These are phyloP conservation scores for Carabus problematicus DNA, from an alignment of 2,888 invertebrate genomes.

Conservation along the genomic window DNA sequence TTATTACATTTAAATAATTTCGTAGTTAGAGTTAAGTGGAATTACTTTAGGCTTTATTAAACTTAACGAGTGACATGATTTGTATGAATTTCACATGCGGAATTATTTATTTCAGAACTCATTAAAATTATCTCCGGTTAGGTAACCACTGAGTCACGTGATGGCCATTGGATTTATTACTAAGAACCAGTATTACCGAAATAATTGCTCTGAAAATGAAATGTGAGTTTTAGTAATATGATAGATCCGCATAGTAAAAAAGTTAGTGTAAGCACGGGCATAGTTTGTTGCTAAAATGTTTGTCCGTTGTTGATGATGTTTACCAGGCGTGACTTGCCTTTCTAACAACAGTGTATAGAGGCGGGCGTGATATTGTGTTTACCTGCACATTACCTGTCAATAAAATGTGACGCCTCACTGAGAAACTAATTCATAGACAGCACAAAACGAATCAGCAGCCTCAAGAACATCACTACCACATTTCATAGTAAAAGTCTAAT, in stretches of 20 bases:
- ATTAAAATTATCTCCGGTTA: too few relatives aligned
- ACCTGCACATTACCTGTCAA: conserved; percentile 38
- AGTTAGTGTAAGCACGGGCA: neutral
- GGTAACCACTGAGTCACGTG: too few relatives aligned
- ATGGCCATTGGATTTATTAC: too few relatives aligned
- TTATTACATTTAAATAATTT: conserved; percentile 41
- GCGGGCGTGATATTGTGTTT: conserved; percentile 33
- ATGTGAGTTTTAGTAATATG: too few relatives aligned
- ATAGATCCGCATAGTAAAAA: too few relatives aligned
- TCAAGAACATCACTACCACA: neutral
- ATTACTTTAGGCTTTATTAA: conserved; percentile 30
- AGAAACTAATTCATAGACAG: conserved; percentile 10
- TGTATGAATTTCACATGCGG: conserved; percentile 35
- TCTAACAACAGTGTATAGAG: conserved; percentile 24
- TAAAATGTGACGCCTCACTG: conserved; percentile 29
- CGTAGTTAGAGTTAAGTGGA: conserved; percentile 33
- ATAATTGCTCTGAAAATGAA: too few relatives aligned
- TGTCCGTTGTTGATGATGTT: conserved; percentile 15
- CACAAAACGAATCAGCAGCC: neutral
- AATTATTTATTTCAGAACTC: conserved; percentile 5
- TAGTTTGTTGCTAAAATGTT: conserved; percentile 19
- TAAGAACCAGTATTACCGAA: too few relatives aligned
- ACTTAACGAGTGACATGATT: conserved; percentile 34
- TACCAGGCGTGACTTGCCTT: conserved; percentile 31
- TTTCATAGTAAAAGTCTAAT: too few relatives aligned